Percentiles rank a stretch among this genome's conserved stretches.
Conservation (phyloP, 2,797 vertebrate genomes). For the Melanotaenia maccullochi region DNA sequence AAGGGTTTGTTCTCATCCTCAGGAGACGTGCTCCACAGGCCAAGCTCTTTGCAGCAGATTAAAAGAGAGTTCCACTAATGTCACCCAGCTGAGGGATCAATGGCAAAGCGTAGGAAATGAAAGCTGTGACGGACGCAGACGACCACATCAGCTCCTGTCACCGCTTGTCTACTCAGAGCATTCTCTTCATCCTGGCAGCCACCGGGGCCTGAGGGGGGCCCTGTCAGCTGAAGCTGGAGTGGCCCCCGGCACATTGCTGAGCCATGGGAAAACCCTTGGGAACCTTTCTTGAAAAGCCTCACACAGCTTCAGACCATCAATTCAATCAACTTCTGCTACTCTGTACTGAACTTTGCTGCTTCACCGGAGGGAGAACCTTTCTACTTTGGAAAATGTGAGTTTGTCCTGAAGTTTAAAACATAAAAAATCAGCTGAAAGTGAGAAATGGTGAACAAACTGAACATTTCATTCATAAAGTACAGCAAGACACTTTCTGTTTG, state of each 20-base stretch:
- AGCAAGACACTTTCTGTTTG: conserved; percentile 25
- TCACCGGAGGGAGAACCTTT: conserved; percentile 43
- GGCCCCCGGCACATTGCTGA: conserved; percentile 49
- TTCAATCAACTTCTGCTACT: conserved; percentile 69
- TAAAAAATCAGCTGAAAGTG: conserved; percentile 11
- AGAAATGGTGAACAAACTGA: neutral
- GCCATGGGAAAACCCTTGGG: conserved; percentile 56
- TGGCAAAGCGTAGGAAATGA: conserved; percentile 72
- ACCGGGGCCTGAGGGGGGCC: conserved; percentile 55
- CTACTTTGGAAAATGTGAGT: conserved; percentile 26
- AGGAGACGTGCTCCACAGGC: conserved; percentile 60
- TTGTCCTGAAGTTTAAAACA: conserved; percentile 41
- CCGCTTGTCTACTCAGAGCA: conserved; percentile 48
- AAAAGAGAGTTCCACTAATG: conserved; percentile 75
- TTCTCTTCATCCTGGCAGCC: conserved; percentile 70
- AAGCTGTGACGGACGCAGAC: conserved; percentile 71
- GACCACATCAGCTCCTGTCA: conserved; percentile 77
- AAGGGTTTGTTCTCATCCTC: conserved; percentile 66
- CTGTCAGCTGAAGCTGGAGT: conserved; percentile 56
- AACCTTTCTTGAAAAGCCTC: conserved; percentile 43
- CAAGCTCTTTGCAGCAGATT: conserved; percentile 76
- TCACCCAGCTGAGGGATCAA: conserved; percentile 71
- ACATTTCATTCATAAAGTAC: conserved; percentile 16
- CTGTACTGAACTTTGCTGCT: conserved; percentile 29
- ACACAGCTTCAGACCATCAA: conserved; percentile 44